Evolutionary conservation across 2,113 vertebrate genomes (phyloP).

Genomic region (Aphelocoma coerulescens): DNA sequence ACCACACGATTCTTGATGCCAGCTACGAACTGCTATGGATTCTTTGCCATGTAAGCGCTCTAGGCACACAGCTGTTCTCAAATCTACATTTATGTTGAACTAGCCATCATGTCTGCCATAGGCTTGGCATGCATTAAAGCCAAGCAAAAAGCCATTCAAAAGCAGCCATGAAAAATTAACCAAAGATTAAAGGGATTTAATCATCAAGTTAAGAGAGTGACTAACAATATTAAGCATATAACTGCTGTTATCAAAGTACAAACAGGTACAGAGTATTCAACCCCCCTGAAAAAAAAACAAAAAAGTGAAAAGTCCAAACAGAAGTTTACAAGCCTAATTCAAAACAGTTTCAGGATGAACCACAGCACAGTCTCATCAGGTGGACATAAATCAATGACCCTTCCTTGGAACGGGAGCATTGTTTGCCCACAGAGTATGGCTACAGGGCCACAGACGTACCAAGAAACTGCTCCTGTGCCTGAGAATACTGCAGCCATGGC

Average conservation of each 20-base stretch:
- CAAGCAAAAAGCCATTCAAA: neutral
- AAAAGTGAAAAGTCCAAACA: neutral
- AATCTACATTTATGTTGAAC: neutral
- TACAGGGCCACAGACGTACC: neutral
- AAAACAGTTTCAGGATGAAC: neutral
- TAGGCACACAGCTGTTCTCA: constrained; percentile 2
- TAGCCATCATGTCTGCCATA: neutral
- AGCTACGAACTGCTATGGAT: neutral
- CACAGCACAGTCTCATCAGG: neutral
- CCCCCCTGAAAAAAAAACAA: fast-evolving
- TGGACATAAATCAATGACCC: neutral
- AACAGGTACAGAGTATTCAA: neutral
- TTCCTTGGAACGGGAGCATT: neutral
- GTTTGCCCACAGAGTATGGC: neutral
- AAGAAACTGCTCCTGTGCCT: neutral
- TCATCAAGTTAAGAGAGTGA: neutral
- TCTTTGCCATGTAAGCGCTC: neutral
- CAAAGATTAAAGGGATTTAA: neutral
- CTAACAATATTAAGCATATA: neutral
- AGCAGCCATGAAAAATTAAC: neutral
- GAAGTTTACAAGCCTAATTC: neutral
- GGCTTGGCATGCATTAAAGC: neutral
- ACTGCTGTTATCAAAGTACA: neutral
- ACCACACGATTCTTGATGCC: neutral
- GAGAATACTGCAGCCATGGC: neutral